Evolutionary conservation across 1,140 invertebrate genomes (phyloP), one percentile per base, ranked within the genome.

Genomic region (Trialeurodes vaporariorum): DNA sequence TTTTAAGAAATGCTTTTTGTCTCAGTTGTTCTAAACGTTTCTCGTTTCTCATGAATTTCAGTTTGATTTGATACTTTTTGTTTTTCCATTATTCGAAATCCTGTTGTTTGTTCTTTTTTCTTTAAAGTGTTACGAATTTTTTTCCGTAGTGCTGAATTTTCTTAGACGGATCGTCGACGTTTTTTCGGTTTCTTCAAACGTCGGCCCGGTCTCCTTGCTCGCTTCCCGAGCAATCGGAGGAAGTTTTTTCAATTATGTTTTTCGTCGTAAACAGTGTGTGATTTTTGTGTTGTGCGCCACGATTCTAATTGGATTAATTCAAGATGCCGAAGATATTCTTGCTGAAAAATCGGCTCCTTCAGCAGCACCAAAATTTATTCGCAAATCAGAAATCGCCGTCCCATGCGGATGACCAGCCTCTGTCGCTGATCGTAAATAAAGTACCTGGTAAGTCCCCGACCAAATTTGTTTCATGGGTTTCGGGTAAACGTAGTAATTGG

Each of bases 241-340:
- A 49, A 49, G 34, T 5, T 49, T 49, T n/a, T n/a, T 5, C 5
- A 49, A 49, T 49, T 49, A 49, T 49, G 34, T 49, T 49, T 17
- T 49, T 49, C 5, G 34, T 17, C 34, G 34, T 49, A 17, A 49
- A 49, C 34, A 17, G 34, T 49, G 34, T 49, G 34, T 49, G 34
- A 49, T 49, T 49, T 17, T 49, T 9, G 34, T 49, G 34, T 49
- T 49, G 34, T 49, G 34, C 34, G n/a, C n/a, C n/a, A n/a, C 34
- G 5, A 49, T 49, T 49, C 34, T 49, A 9, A 49, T 49, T 49
- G 34, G 34, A 49, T 49, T 49, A 49, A 49, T 49, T 49, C 34
- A 49, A 49, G 34, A 93, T 93, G 91, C 91, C 91, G 80, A 93
- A 93, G 82, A 92, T 93, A 77, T 93, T 92, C 78, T 78, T 91